These are phyloP conservation scores for Podarcis muralis DNA, from an alignment of 2,113 vertebrate species.

Conservation along the genomic window DNA sequence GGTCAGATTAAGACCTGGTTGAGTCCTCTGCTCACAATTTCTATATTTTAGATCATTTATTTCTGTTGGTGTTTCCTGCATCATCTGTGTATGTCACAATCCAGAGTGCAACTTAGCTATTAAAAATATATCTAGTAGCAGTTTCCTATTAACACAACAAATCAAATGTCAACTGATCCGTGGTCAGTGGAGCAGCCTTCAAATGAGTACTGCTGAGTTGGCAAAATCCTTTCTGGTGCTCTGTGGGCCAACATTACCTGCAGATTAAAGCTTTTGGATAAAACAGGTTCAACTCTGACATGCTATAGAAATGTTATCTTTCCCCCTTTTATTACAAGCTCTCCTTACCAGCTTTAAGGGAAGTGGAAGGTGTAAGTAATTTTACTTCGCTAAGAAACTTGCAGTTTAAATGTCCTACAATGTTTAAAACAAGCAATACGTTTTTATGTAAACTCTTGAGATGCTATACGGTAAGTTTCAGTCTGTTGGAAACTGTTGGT, in stretches of 20 bases:
- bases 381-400: neutral
- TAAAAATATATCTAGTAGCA: neutral
- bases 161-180: neutral
- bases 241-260: neutral
- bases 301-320: neutral
- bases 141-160: neutral
- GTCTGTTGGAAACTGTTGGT: neutral
- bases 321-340: conserved; percentile 31
- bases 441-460: neutral
- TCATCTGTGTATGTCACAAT: neutral
- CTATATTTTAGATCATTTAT: neutral
- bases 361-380: conserved; percentile 26
- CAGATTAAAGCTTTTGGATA: neutral
- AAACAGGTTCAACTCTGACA: neutral
- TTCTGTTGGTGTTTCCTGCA: neutral
- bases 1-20: neutral
- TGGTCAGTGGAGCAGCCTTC: neutral
- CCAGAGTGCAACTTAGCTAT: neutral
- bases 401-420: neutral
- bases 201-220: neutral
- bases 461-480: neutral
- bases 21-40: neutral
- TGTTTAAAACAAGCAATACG: neutral
- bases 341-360: conserved; percentile 16
- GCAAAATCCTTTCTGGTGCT: neutral